These are phyloP conservation scores for Erithacus rubecula DNA, from an alignment of 2,797 vertebrate species.

Conservation along the genomic window DNA sequence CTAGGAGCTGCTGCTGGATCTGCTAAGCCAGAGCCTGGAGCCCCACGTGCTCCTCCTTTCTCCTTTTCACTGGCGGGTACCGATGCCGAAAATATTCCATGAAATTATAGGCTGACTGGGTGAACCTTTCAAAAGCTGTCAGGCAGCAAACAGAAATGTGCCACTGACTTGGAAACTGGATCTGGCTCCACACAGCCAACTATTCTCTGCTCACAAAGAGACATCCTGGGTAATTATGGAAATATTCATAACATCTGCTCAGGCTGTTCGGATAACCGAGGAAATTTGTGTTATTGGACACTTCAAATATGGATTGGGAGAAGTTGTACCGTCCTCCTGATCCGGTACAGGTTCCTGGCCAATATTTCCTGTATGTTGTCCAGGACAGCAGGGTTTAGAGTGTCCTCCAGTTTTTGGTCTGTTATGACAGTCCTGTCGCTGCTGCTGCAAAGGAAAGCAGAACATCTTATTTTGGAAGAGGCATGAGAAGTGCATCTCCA, in stretches of 20 bases:
- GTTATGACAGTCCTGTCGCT: conserved; percentile 46
- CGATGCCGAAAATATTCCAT: conserved; percentile 38
- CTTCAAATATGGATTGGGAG: background rate
- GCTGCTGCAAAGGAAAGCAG: conserved; percentile 17
- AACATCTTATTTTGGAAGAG: background rate
- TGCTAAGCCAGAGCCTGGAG: background rate
- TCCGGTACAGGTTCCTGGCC: conserved; percentile 81
- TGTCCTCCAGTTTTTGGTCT: conserved; percentile 57
- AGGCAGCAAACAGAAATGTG: conserved; percentile 57
- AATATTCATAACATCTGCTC: conserved; percentile 61
- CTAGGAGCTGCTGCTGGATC: background rate
- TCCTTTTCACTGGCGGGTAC: background rate
- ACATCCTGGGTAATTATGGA: conserved; percentile 45
- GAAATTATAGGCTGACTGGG: conserved; percentile 62
- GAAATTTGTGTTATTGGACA: conserved; percentile 17
- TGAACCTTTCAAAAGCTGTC: conserved; percentile 65
- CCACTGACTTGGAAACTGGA: conserved; percentile 57
- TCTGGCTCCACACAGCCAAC: conserved; percentile 55
- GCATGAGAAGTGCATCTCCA: background rate
- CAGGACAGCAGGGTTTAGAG: conserved; percentile 61
- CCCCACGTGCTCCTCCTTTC: background rate
- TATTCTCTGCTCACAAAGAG: conserved; percentile 57
- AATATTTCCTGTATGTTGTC: conserved; percentile 82
- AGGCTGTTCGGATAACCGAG: background rate
- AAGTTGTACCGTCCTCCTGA: conserved; percentile 78